Evolutionary conservation across 2,797 vertebrate species (phyloP), one percentile per base, ranked within the genome.

Genomic region (Gouania willdenowi): DNA sequence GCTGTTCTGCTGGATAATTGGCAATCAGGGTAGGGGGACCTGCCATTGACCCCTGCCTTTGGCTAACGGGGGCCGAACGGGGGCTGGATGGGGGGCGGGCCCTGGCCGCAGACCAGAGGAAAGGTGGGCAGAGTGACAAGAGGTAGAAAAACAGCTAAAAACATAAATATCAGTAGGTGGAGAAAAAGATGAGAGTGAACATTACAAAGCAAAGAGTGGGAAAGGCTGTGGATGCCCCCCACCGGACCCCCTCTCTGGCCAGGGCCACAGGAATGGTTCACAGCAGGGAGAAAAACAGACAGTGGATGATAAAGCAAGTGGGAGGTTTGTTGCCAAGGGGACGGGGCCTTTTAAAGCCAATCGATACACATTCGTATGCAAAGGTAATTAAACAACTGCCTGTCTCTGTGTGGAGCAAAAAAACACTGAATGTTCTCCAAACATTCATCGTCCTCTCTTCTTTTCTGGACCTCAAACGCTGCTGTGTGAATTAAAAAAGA

Each of bases 361-460:
- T 85, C 31, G 84, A 88, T 87, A 24, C 5, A 26, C 55, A 79
- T 58, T 78, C 64, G 68, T 78, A 84, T 82, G 86, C 83, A 85
- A 76, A 83, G 81, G 82, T 87, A 88, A 85, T 88, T 88, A 87
- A 83, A 79, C 72, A 66, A 76, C 57, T 64, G 66, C 67, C 73
- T 53, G 71, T 82, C 64, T 71, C 32, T 66, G 77, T 59, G 57
- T 48, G 33, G 5, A 56, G 41, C 37, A 39, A 33, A 54, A 37
- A 39, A 33, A 54, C 40, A 65, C 38, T 41, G 36, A n/a, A 50
- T 31, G 53, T 52, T 9, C n/a, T 33, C 44, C 38, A 26, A 15
- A 12, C 43, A 24, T 14, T 14, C 13, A 13, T 14, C 13, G 14
- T 14, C 13, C 13, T 13, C 14, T 14, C 13, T 12, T n/a, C 7